Base-by-base conservation (phyloP, 1,140 invertebrate species). In the Magallana gigas region DNA sequence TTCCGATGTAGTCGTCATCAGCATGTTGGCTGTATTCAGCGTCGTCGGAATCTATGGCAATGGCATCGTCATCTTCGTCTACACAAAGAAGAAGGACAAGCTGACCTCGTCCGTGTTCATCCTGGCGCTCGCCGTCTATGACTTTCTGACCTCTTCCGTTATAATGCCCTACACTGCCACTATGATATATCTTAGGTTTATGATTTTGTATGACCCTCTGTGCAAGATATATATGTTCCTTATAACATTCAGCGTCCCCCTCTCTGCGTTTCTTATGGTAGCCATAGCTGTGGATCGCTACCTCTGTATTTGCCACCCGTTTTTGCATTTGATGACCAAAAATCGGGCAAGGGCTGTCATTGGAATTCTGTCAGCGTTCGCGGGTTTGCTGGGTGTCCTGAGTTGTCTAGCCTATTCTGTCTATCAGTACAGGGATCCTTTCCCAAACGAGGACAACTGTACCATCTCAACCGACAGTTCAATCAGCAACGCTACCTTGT, bases 291-390 rank as follows among this genome's bases (percentile, higher is more conserved):
- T 94, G 58, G 94, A 95, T 86, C 88, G 94, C 29, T 95, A 94
- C 85, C 91, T 94, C 83, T 95, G 94, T 68, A 95, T 95, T 18
- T 95, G 94, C 82, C 93, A 93, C 87, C 93, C 94, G 7, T 93
- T 93, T 83, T 88, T 88, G 1, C 92, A 94, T 81, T 87, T 92
- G 7, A 87, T 95, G 59, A 94, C 93, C 64, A 88, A 91, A 12
- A 85, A 82, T 56, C 85, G 93, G 16, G 93, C 94, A 0, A 93
- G 93, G 87, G 82, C 92, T 18, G 92, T 93, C 14, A 90, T 93
- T 9, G 83, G 91, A 0, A 85, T 89, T 71, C 87, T 94, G 29
- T 58, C 90, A 1, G 48, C 92, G n/a, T 90, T 94, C 64, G 91
- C 93, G 8, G 90, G 87, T n/a, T 71, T 89, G 12, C 89, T 94